Percentiles rank a stretch among this genome's conserved stretches.
Evolutionary conservation across 2,113 vertebrate genomes (phyloP).

Genomic region (Stegostoma tigrinum): DNA sequence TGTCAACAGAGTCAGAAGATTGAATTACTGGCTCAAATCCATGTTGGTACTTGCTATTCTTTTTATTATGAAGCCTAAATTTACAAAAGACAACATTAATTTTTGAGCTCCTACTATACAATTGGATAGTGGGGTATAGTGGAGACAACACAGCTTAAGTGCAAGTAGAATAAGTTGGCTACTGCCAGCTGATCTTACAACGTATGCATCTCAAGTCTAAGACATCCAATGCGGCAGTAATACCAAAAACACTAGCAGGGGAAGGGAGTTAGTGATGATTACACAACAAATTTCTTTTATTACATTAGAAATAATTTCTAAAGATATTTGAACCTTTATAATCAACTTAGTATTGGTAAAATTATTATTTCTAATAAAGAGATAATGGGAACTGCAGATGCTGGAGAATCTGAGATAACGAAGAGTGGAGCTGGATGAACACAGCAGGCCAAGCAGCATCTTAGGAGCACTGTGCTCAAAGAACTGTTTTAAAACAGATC

Average conservation of each 20-base stretch:
- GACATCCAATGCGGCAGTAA: not conserved
- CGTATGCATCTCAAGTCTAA: not conserved
- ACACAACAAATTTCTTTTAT: not conserved
- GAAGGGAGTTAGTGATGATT: not conserved
- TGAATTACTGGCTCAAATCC: not conserved
- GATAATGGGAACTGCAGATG: no score
- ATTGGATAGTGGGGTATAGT: not conserved
- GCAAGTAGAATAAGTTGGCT: not conserved
- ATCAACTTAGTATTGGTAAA: not conserved
- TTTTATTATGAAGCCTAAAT: not conserved
- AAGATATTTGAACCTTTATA: not conserved
- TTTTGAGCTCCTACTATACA: not conserved
- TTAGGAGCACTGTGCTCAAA: no score
- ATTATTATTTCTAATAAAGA: not conserved
- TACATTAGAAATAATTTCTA: not conserved
- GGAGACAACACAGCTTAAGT: not conserved
- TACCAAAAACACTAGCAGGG: not conserved
- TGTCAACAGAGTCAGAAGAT: slow-evolving; percentile 4
- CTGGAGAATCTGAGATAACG: no score
- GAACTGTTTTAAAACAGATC: no score
- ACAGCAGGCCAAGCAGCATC: no score
- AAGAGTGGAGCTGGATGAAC: no score
- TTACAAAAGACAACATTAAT: not conserved
- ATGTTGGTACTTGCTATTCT: slow-evolving; percentile 5
- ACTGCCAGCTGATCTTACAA: not conserved